phyloP scores from a whole-genome alignment of 2,113 vertebrate genomes.

The Beaufortia kweichowensis region DNA sequence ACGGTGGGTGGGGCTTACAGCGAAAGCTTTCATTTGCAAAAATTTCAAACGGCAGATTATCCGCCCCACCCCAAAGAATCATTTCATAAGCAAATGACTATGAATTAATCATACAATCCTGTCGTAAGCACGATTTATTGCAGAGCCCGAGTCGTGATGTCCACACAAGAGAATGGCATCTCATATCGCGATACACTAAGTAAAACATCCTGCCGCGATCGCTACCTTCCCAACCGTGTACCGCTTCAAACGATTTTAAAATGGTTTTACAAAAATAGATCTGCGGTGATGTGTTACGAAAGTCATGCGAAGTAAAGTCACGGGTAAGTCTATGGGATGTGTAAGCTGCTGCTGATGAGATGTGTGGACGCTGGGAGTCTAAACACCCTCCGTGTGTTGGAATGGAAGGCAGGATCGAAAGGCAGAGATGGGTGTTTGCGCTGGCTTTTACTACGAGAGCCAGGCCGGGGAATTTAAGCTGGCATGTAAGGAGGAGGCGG shows the following conservation, averaged over 20 bases:
- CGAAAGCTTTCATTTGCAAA: slow-evolving; percentile 54
- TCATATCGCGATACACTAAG: slow-evolving; percentile 16
- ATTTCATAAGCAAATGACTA: slow-evolving; percentile 39
- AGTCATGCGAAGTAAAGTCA: slow-evolving; percentile 54
- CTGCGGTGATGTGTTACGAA: slow-evolving; percentile 42
- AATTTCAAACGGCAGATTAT: slow-evolving; percentile 47
- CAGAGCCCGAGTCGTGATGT: slow-evolving; percentile 36
- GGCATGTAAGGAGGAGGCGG: slow-evolving; percentile 89
- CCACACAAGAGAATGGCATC: slow-evolving; percentile 21
- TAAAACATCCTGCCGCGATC: not conserved
- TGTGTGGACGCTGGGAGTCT: slow-evolving; percentile 13
- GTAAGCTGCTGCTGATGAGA: slow-evolving; percentile 40
- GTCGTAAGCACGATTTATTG: slow-evolving; percentile 45
- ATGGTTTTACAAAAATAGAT: slow-evolving; percentile 58
- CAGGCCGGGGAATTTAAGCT: slow-evolving; percentile 61
- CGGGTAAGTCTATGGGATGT: slow-evolving; percentile 49
- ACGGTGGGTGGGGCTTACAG: not conserved
- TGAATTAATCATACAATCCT: slow-evolving; percentile 48
- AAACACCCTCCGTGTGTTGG: slow-evolving; percentile 30
- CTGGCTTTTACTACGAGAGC: slow-evolving; percentile 43
- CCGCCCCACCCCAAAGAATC: slow-evolving; percentile 41
- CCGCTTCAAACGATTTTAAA: slow-evolving; percentile 16
- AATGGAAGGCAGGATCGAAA: slow-evolving; percentile 51
- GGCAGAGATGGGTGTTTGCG: slow-evolving; percentile 51
- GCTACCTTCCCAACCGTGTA: not conserved